Conservation (phyloP, 2,113 vertebrate species). For the Trematomus loennbergii region DNA sequence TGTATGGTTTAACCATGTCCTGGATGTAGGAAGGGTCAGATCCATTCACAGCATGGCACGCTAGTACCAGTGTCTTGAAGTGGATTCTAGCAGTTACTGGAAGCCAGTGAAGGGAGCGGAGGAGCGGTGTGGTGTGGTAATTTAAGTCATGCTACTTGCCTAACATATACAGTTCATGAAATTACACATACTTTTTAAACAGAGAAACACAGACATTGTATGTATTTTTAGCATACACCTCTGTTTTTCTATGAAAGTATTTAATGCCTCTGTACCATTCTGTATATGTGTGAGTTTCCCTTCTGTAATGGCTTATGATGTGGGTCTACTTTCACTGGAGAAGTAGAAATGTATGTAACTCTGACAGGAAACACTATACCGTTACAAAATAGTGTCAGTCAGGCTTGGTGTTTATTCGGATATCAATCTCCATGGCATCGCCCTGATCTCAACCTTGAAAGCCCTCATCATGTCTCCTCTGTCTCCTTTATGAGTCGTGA, state of each 20-base stretch:
- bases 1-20: too few species aligned
- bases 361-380: not conserved
- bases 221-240: too few species aligned
- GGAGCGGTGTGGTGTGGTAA: too few species aligned
- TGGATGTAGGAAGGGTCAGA: too few species aligned
- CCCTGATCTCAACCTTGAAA: constrained; percentile 4
- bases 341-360: not conserved
- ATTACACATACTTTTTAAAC: not conserved
- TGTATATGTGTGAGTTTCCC: not conserved
- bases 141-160: not conserved
- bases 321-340: not conserved
- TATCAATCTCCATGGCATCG: not conserved
- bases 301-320: not conserved
- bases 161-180: not conserved
- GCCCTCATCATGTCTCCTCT: constrained; percentile 10
- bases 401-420: not conserved
- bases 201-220: too few species aligned
- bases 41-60: too few species aligned
- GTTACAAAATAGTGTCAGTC: not conserved
- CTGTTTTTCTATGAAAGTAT: too few species aligned
- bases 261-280: not conserved
- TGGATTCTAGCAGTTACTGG: too few species aligned
- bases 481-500: constrained; percentile 35
- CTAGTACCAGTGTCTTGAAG: too few species aligned
- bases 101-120: too few species aligned